phyloP scores from a whole-genome alignment of 1,140 invertebrate species.

The Orchestia grillus region DNA sequence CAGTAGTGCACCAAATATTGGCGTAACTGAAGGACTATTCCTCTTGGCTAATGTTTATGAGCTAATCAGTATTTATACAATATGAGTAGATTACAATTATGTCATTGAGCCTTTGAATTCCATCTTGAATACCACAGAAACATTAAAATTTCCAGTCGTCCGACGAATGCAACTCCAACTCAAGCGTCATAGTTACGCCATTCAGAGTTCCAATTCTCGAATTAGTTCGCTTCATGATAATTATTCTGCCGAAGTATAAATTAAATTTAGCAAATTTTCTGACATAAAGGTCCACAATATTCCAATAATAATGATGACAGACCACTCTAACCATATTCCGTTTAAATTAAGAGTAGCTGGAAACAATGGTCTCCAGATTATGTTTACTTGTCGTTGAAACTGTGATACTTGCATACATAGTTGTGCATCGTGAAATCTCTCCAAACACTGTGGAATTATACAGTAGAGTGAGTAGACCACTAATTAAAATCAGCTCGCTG shows the following conservation, averaged over 20 bases:
- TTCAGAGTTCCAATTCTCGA: background rate
- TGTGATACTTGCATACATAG: background rate
- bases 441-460: background rate
- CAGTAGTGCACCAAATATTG: background rate
- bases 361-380: background rate
- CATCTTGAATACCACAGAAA: background rate
- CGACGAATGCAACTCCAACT: background rate
- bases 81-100: background rate
- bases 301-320: background rate
- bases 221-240: background rate
- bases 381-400: background rate
- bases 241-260: background rate
- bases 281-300: background rate
- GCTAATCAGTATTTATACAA: background rate
- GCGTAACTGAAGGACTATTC: background rate
- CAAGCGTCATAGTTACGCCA: background rate
- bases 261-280: background rate
- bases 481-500: background rate
- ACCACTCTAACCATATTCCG: background rate
- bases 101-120: background rate
- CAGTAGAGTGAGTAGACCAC: background rate
- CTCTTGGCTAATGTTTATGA: background rate
- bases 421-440: background rate
- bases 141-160: background rate
- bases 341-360: too few relatives aligned